Evolutionary conservation across 2,113 vertebrate species (phyloP).

Genomic region (Elachura formosa): DNA sequence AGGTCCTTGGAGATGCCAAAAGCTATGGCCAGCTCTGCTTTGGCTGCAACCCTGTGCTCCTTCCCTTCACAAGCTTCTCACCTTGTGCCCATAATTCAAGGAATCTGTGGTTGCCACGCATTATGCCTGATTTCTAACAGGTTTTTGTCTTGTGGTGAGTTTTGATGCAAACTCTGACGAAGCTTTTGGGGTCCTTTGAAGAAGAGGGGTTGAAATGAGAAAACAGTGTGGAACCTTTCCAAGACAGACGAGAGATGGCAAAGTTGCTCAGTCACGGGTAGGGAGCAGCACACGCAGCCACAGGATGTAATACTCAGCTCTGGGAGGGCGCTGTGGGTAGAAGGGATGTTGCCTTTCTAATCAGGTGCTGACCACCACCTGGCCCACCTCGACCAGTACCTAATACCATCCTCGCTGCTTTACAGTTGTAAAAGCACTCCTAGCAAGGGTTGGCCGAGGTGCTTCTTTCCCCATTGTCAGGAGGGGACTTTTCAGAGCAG

Average conservation of each 20-base stretch:
- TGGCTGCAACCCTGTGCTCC: background rate
- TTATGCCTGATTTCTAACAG: background rate
- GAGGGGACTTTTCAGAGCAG: background rate
- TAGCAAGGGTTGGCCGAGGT: background rate
- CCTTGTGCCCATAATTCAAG: background rate
- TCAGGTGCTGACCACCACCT: background rate
- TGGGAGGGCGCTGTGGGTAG: accelerated
- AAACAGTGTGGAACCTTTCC: background rate
- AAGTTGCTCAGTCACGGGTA: accelerated
- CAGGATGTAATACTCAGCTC: background rate
- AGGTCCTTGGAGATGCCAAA: background rate
- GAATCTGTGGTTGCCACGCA: background rate
- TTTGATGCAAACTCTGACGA: background rate
- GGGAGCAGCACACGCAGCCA: background rate
- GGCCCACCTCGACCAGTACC: background rate
- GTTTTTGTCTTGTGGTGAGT: background rate
- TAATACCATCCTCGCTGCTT: background rate
- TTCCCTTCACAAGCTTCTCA: background rate
- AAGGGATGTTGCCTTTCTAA: background rate
- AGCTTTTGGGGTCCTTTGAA: background rate
- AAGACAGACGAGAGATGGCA: accelerated
- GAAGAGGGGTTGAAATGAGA: background rate
- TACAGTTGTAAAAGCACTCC: background rate
- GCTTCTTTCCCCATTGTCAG: background rate
- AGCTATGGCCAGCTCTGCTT: background rate